phyloP scores from a whole-genome alignment of 2,113 vertebrate genomes.

The Forbesichthys agassizii region DNA sequence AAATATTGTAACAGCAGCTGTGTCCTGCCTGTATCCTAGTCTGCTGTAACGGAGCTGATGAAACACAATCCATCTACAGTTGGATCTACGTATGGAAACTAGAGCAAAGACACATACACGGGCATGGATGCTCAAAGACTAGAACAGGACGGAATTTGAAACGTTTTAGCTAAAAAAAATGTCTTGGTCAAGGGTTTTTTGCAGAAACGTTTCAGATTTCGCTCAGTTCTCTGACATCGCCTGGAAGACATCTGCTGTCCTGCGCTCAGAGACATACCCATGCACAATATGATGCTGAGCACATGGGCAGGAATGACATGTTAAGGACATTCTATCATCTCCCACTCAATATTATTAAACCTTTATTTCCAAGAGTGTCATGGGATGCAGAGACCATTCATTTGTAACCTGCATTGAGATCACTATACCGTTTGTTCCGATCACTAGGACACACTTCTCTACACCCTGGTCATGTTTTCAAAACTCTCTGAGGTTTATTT shows the following conservation, averaged over 20 bases:
- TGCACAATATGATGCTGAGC: too few species aligned
- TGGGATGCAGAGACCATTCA: too few species aligned
- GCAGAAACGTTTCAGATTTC: constrained; percentile 88
- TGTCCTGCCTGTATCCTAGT: background rate
- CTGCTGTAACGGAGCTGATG: background rate
- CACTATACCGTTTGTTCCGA: too few species aligned
- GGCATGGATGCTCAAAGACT: constrained; percentile 25
- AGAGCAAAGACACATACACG: background rate
- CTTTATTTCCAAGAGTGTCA: too few species aligned
- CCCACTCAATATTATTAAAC: too few species aligned
- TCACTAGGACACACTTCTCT: too few species aligned
- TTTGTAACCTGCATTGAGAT: too few species aligned
- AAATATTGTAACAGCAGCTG: background rate
- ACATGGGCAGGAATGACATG: too few species aligned
- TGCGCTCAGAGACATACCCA: too few species aligned
- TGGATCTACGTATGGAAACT: background rate
- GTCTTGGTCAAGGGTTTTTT: constrained; percentile 83
- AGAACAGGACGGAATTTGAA: constrained; percentile 84
- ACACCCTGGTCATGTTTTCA: too few species aligned
- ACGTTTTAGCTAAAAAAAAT: constrained; percentile 88
- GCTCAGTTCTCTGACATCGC: constrained; percentile 75
- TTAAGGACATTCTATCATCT: too few species aligned
- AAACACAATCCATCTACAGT: background rate
- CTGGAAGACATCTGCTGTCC: background rate
- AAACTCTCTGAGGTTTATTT: too few species aligned